phyloP scores from a whole-genome alignment of 2,113 vertebrate species.

The Lonchura striata region DNA sequence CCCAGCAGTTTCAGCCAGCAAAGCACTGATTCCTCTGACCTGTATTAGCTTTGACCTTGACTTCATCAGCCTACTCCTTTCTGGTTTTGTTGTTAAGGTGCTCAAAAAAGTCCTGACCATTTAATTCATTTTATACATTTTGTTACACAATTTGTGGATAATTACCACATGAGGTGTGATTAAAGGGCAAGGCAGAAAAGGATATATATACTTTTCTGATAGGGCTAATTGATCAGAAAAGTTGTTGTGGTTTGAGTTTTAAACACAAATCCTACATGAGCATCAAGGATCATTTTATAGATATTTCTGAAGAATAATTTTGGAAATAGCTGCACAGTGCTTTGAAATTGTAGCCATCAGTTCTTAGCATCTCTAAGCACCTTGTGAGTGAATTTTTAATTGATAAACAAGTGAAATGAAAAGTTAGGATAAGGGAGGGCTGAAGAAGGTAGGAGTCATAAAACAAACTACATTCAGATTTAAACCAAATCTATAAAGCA shows the following conservation, averaged over 20 bases:
- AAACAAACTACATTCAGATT: neutral
- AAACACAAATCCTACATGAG: neutral
- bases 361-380: neutral
- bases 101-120: neutral
- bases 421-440: neutral
- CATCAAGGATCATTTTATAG: neutral
- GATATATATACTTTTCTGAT: neutral
- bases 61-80: neutral
- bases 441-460: neutral
- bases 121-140: neutral
- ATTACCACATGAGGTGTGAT: neutral
- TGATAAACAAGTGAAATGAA: neutral
- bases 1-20: neutral
- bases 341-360: neutral
- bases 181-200: neutral
- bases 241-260: neutral
- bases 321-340: neutral
- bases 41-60: neutral
- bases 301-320: neutral
- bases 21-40: neutral
- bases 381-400: neutral
- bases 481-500: neutral
- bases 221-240: neutral
- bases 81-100: neutral
- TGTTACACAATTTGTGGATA: neutral